Evolutionary conservation across 2,888 invertebrate genomes (phyloP), one percentile per base, ranked within the genome.

Genomic region (Pyrgus malvae): DNA sequence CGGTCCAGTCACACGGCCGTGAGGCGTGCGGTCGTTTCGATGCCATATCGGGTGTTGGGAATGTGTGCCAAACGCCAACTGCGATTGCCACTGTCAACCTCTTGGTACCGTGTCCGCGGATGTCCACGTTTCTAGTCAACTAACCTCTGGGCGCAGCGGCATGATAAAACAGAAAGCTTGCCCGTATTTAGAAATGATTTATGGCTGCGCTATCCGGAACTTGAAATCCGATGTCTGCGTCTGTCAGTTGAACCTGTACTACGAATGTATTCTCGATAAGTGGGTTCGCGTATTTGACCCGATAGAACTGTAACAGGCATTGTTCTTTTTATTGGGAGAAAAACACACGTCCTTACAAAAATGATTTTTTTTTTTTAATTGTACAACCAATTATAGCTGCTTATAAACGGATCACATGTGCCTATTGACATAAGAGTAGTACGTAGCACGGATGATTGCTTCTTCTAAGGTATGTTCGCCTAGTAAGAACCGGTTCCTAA

Each of bases 51-150:
- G 83, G 87, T 68, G 65, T 61, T 68, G 67, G 74, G 84, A 80
- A 88, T 89, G 84, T 87, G 69, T 86, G 84, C 81, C 86, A 81
- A 80, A 78, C 78, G 79, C 76, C 77, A 78, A 78, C 78, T 79
- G 80, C 78, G 61, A 73, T 76, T 66, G 55, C 46, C 56, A 54
- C 60, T 48, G 50, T 55, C 58, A 56, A 27, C 29, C 55, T 16
- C 37, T 40, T 12, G 25, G 21, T 48, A 40, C 49, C 12, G 31
- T 27, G 31, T 16, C 23, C 17, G 23, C 49, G 49, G 41, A 49
- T 49, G 49, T 49, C 31, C 31, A 49, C 37, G 25, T 48, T 48
- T 31, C 49, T 41, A 23, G 49, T 41, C 49, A 31, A 49, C 49
- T 49, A 21, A 49, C 49, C 49, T 49, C 31, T 19, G 51, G 9